A percentile compares a stretch with the other conserved stretches of the same genome.
Evolutionary conservation across 2,797 vertebrate genomes (phyloP).

Genomic region (Mareca strepera): DNA sequence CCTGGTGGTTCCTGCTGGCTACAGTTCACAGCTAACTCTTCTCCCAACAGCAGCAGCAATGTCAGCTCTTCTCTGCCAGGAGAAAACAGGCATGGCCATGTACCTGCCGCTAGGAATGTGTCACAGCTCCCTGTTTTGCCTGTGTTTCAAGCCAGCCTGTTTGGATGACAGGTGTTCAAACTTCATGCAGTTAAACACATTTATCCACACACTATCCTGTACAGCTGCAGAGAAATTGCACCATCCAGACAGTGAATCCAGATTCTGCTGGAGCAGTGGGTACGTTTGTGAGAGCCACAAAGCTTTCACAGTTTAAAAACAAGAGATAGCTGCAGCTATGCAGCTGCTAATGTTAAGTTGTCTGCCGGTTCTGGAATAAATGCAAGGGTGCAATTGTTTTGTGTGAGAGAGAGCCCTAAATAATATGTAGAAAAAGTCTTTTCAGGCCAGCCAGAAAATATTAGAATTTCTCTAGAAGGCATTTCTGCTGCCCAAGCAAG

Average conservation of each 20-base stretch:
- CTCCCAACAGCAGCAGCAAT: neutral
- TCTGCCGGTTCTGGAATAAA: neutral
- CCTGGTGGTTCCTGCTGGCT: neutral
- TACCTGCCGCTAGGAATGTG: neutral
- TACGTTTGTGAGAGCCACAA: neutral
- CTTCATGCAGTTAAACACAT: neutral
- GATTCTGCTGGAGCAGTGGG: neutral
- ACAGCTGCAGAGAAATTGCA: neutral
- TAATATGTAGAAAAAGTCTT: neutral
- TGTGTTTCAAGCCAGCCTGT: neutral
- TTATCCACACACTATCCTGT: neutral
- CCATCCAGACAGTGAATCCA: neutral
- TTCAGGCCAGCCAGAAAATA: neutral
- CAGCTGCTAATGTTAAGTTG: neutral
- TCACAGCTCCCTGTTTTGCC: neutral
- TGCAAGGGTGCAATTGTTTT: fast-evolving
- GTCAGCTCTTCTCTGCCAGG: neutral
- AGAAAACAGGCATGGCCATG: neutral
- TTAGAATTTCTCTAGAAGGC: neutral
- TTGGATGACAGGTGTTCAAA: neutral
- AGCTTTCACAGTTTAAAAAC: neutral
- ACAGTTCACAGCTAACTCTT: neutral
- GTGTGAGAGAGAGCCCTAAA: neutral
- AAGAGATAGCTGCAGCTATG: neutral
- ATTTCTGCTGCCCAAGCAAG: neutral